Evolutionary conservation across 2,888 invertebrate species (phyloP).

Genomic region (Dryobotodes eremita): DNA sequence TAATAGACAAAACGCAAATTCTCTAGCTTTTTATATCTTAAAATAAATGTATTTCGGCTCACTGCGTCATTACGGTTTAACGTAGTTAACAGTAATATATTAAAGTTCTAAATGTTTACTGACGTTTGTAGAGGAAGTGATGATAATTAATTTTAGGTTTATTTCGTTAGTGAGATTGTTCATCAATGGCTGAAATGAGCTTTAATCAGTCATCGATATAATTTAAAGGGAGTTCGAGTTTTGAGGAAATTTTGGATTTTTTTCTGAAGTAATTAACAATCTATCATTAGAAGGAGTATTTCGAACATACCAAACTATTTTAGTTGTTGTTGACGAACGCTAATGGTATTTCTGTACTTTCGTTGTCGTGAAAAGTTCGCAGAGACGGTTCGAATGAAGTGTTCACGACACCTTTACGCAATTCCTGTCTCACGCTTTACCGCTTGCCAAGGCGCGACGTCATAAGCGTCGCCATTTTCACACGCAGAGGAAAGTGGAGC

Average conservation of each 20-base stretch:
- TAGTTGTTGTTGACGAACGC: slow-evolving; percentile 81
- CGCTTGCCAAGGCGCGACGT: slow-evolving; percentile 87
- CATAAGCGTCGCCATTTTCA: slow-evolving; percentile 78
- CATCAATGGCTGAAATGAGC: slow-evolving; percentile 10
- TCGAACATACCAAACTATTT: slow-evolving; percentile 78
- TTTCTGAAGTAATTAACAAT: slow-evolving; percentile 55
- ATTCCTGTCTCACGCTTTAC: slow-evolving; percentile 86
- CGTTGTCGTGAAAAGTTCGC: slow-evolving; percentile 82
- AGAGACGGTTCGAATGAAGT: slow-evolving; percentile 84
- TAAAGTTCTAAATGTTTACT: slow-evolving; percentile 35
- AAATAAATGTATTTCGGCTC: slow-evolving; percentile 31
- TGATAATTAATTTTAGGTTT: slow-evolving; percentile 45
- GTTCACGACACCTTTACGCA: slow-evolving; percentile 89
- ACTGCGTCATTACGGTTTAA: slow-evolving; percentile 45
- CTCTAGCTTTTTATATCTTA: slow-evolving; percentile 26
- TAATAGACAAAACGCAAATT: slow-evolving; percentile 22
- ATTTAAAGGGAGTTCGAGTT: slow-evolving; percentile 5
- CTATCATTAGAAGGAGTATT: slow-evolving; percentile 71
- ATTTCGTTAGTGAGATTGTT: slow-evolving; percentile 35
- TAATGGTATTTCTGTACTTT: slow-evolving; percentile 87
- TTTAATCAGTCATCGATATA: not conserved
- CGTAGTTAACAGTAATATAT: slow-evolving; percentile 31
- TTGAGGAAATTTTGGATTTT: slow-evolving; percentile 26
- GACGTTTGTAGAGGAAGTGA: slow-evolving; percentile 27
- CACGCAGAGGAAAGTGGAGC: slow-evolving; percentile 79